These are phyloP conservation scores for Macrosteles quadrilineatus DNA, from an alignment of 1,140 invertebrate species.

Conservation along the genomic window DNA sequence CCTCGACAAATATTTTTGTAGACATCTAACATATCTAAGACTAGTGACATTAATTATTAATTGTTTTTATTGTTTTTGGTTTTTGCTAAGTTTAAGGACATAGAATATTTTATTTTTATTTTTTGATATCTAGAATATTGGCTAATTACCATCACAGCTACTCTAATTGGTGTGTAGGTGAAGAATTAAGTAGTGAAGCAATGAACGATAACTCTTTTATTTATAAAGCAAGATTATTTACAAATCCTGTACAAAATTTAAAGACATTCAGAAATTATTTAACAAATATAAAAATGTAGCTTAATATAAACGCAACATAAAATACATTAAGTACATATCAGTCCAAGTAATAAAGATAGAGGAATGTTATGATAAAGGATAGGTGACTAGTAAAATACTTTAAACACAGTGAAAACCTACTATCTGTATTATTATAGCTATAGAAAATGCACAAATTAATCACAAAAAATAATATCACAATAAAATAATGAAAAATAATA, in stretches of 20 bases:
- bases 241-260: conserved; percentile 11
- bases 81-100: too few species aligned
- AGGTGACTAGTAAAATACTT: background rate
- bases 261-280: conserved; percentile 9
- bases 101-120: too few species aligned
- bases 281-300: conserved; percentile 3
- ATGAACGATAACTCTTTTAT: background rate
- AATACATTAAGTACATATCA: background rate
- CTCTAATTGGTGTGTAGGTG: too few species aligned
- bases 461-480: too few species aligned
- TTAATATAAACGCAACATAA: background rate
- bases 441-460: background rate
- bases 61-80: too few species aligned
- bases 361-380: background rate
- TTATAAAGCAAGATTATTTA: conserved; percentile 12
- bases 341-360: background rate
- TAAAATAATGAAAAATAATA: too few species aligned
- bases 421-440: background rate
- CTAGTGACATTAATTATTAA: too few species aligned
- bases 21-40: too few species aligned
- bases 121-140: too few species aligned
- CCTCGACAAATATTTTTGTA: too few species aligned
- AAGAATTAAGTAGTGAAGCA: too few species aligned
- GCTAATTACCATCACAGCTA: too few species aligned
- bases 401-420: background rate